A percentile compares a stretch with the other conserved stretches of the same genome.
Conservation (phyloP, 2,113 vertebrate genomes). For the Neogobius melanostomus region DNA sequence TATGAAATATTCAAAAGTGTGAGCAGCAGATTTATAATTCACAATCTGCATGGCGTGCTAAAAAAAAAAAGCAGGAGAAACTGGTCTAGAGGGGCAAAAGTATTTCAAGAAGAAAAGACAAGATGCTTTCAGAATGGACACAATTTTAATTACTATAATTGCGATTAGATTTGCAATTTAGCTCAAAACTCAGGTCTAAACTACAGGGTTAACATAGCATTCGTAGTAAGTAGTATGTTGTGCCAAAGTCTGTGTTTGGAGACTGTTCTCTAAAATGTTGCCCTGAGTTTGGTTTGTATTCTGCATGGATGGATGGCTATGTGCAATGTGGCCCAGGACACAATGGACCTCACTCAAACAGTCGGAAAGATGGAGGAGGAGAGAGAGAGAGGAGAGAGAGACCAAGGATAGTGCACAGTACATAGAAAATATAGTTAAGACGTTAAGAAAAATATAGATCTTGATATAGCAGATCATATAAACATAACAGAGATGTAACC, state of each 20-base stretch:
- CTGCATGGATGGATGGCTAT: conserved; percentile 60
- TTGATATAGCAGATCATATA: no score
- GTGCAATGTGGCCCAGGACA: conserved; percentile 59
- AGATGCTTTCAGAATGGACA: no score
- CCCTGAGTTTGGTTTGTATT: conserved; percentile 53
- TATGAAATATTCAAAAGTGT: conserved; percentile 48
- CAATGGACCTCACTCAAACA: conserved; percentile 60
- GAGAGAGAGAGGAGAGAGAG: conserved; percentile 11
- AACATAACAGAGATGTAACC: no score
- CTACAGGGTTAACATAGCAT: no score
- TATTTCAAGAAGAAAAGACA: no score
- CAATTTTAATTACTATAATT: no score
- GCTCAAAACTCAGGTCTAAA: no score
- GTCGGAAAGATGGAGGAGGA: conserved; percentile 51
- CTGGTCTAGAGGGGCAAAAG: not conserved
- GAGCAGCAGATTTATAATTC: conserved; percentile 46
- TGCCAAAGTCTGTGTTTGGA: not conserved
- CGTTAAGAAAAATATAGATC: no score
- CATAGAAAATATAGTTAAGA: no score
- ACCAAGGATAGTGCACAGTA: not conserved
- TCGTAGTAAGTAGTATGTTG: no score
- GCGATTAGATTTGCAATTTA: no score
- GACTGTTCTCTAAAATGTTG: conserved; percentile 27
- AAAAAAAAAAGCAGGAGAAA: not conserved
- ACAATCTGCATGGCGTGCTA: conserved; percentile 29